These are phyloP conservation scores for Hirtodrosophila alboralis DNA, from an alignment of 2,888 invertebrate species.

Conservation along the genomic window DNA sequence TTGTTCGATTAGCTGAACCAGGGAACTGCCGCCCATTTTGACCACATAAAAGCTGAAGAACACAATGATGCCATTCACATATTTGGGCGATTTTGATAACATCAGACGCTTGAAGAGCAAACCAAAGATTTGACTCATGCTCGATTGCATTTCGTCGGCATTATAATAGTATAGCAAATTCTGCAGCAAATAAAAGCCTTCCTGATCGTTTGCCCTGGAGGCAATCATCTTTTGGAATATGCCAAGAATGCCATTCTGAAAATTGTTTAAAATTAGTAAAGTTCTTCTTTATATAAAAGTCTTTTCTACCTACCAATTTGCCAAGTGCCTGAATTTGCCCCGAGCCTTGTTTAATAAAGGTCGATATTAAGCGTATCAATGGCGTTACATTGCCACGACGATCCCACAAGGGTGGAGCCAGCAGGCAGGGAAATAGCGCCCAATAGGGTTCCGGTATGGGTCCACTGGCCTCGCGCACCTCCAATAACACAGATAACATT, in stretches of 20 bases:
- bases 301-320: constrained; percentile 86
- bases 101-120: constrained; percentile 96
- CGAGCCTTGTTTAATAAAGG: constrained; percentile 91
- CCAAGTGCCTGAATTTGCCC: constrained; percentile 88
- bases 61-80: constrained; percentile 94
- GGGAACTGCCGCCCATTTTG: constrained; percentile 89
- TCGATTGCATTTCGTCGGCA: constrained; percentile 89
- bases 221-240: constrained; percentile 98
- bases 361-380: constrained; percentile 94
- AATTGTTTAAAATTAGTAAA: not conserved
- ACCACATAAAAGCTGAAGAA: constrained; percentile 95
- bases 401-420: constrained; percentile 97
- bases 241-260: constrained; percentile 91
- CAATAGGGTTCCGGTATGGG: constrained; percentile 93
- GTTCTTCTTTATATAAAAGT: constrained; percentile 23
- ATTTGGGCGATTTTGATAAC: constrained; percentile 97
- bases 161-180: constrained; percentile 93
- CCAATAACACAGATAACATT: constrained; percentile 95
- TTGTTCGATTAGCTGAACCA: constrained; percentile 92
- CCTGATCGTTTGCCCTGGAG: constrained; percentile 97
- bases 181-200: constrained; percentile 96
- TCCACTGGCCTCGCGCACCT: constrained; percentile 86
- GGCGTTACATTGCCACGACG: constrained; percentile 96
- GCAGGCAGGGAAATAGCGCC: constrained; percentile 93
- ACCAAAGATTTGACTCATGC: constrained; percentile 94